Evolutionary conservation across 1,140 invertebrate species (phyloP).

Genomic region (Portunus trituberculatus): DNA sequence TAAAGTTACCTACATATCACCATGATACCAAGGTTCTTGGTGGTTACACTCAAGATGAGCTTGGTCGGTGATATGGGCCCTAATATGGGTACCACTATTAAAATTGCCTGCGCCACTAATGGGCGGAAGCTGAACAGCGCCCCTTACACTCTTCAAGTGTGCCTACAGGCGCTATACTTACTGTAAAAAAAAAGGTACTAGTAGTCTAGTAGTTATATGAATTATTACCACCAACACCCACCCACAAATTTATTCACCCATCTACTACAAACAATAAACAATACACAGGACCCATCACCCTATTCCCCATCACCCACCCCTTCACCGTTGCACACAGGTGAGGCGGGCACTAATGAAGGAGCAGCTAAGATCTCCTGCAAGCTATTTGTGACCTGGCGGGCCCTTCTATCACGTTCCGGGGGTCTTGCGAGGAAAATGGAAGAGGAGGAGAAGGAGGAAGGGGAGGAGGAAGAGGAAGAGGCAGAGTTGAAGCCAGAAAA

Average conservation of each 20-base stretch:
- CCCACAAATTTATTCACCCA: not conserved
- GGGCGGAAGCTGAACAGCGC: no score
- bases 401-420: not conserved
- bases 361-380: slow-evolving; percentile 16
- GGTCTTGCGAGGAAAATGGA: not conserved
- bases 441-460: not conserved
- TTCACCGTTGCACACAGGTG: not conserved
- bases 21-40: no score
- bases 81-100: no score
- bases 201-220: no score
- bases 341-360: not conserved
- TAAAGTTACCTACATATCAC: no score
- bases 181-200: no score
- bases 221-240: not conserved
- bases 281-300: not conserved
- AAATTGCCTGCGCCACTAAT: no score
- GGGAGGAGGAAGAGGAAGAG: not conserved
- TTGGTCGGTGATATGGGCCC: no score
- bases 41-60: no score
- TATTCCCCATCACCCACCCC: not conserved
- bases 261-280: not conserved
- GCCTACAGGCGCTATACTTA: no score
- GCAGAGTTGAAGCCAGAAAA: not conserved
- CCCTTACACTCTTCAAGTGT: no score
- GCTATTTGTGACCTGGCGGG: not conserved